Evolutionary conservation across 1,140 invertebrate genomes (phyloP).

Genomic region (Pseudoatta argentina): DNA sequence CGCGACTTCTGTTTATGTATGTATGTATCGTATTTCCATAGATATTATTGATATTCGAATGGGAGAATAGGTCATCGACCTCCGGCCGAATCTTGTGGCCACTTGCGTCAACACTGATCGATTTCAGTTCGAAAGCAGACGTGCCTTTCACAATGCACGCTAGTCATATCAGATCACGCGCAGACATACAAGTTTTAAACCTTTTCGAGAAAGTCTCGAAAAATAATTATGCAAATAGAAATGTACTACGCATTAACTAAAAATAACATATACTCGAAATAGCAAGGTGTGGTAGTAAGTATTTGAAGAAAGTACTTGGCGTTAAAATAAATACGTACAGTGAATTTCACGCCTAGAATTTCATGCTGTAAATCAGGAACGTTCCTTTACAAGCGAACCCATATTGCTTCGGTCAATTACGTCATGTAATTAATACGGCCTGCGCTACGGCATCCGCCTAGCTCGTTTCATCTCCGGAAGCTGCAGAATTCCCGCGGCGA

Average conservation of each 20-base stretch:
- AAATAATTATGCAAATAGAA: constrained; percentile 14
- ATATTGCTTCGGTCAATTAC: background rate
- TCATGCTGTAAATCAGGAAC: background rate
- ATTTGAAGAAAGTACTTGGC: background rate
- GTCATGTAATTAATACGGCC: constrained; percentile 17
- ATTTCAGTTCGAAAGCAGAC: constrained; percentile 23
- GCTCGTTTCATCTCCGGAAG: constrained; percentile 45
- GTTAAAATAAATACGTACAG: background rate
- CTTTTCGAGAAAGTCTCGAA: background rate
- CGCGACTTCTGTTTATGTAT: background rate
- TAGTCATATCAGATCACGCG: background rate
- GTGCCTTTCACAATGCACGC: constrained; percentile 22
- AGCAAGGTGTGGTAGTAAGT: background rate
- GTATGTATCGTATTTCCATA: background rate
- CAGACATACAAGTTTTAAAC: background rate
- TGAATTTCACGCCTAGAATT: background rate
- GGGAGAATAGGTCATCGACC: constrained; percentile 5
- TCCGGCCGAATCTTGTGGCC: constrained; percentile 15
- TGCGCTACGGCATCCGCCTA: background rate
- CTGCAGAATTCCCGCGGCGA: background rate
- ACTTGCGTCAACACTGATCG: constrained; percentile 59
- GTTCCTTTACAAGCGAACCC: background rate
- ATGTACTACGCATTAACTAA: background rate
- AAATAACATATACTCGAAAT: background rate
- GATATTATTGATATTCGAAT: constrained; percentile 5